Percentiles rank a stretch among this genome's conserved stretches.
Conservation (phyloP, 2,888 invertebrate genomes). For the Cataglyphis altisquamis region DNA sequence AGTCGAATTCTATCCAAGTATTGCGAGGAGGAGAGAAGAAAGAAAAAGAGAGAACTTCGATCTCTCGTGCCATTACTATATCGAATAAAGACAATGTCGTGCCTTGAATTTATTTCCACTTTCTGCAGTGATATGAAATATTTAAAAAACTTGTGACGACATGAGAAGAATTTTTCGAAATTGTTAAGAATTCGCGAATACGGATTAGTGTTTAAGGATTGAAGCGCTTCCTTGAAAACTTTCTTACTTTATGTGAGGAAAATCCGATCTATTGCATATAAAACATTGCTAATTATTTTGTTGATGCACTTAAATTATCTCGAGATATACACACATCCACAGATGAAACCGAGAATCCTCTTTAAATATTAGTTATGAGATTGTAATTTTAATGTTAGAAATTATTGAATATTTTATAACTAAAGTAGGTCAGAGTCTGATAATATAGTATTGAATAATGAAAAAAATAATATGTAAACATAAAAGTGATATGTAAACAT, state of each 20-base stretch:
- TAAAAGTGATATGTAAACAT: background rate
- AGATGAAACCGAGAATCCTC: background rate
- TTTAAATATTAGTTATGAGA: background rate
- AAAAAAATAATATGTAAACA: background rate
- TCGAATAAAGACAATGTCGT: conserved; percentile 53
- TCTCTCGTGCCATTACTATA: conserved; percentile 15
- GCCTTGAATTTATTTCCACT: conserved; percentile 46
- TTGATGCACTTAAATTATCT: conserved; percentile 6
- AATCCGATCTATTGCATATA: conserved; percentile 15
- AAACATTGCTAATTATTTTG: background rate
- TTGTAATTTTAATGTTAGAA: background rate
- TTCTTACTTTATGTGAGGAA: conserved; percentile 5
- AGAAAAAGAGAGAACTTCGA: background rate
- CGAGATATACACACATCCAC: background rate
- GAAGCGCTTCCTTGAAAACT: conserved; percentile 44
- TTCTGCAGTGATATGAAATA: conserved; percentile 13
- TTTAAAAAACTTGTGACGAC: background rate
- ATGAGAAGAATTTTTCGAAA: conserved; percentile 47
- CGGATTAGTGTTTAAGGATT: conserved; percentile 36
- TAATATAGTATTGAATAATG: background rate
- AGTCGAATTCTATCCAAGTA: background rate
- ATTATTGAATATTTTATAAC: background rate
- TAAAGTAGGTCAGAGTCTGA: background rate
- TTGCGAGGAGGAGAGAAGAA: background rate
- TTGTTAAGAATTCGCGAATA: conserved; percentile 25